Percentiles rank a stretch among this genome's conserved stretches.
phyloP scores from a whole-genome alignment of 2,888 invertebrate species.

The Eugnorisma glareosa region DNA sequence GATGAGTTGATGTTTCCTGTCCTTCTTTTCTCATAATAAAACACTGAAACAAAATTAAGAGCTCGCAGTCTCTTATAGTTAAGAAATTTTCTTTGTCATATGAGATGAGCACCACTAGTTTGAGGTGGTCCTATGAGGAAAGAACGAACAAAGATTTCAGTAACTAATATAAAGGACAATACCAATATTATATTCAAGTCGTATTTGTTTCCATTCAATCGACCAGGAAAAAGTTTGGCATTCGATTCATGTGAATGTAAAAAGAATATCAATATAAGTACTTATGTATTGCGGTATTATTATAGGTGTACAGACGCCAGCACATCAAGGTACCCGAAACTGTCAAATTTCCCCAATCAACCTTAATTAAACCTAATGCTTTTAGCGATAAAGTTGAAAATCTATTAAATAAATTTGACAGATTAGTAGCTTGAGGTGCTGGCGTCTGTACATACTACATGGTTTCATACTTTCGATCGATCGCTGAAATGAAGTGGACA shows the following conservation, averaged over 20 bases:
- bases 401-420: too few species aligned
- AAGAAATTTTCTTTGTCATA: not conserved
- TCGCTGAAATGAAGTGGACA: slow-evolving; percentile 13
- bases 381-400: too few species aligned
- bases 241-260: not conserved
- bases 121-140: not conserved
- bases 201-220: slow-evolving; percentile 7
- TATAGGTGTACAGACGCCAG: not conserved
- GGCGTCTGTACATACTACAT: too few species aligned
- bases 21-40: not conserved
- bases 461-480: slow-evolving; percentile 20
- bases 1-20: not conserved
- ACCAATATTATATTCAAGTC: not conserved
- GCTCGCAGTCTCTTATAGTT: not conserved
- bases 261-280: not conserved
- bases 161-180: not conserved
- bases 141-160: not conserved
- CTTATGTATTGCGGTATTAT: not conserved
- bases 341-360: too few species aligned
- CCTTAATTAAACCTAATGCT: too few species aligned
- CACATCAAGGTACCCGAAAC: too few species aligned
- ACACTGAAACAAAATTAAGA: not conserved
- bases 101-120: not conserved
- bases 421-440: too few species aligned
- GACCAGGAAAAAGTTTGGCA: not conserved